Evolutionary conservation across 2,113 vertebrate genomes (phyloP), one percentile per base, ranked within the genome.

Genomic region (Jaculus jaculus): DNA sequence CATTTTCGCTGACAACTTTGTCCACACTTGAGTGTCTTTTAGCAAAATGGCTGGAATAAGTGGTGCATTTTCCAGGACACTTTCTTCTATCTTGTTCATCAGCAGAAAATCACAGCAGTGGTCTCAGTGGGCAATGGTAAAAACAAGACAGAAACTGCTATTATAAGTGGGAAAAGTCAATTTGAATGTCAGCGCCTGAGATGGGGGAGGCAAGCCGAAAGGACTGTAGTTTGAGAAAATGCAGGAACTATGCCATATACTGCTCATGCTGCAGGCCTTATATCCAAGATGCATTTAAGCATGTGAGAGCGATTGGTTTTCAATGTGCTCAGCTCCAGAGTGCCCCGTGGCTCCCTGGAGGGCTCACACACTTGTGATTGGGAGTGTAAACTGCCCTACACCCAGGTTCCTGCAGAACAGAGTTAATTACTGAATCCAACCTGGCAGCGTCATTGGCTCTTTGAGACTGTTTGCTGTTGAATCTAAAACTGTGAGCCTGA

Each of bases 141-240:
- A 97, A 97, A 91, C 93, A 96, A 97, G 96, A 96, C 95, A 97
- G 92, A 96, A 97, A 72, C 94, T 95, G 91, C 95, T 90, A 95
- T 97, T 97, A 97, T 95, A 96, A 98, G 97, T 92, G 87, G 54
- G 96, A 96, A 97, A 98, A 98, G 97, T 97, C 97, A 97, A 97
- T 98, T 97, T 98, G 97, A 98, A 97, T 98, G 97, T 97, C 97
- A 98, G 96, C 42, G 91, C 78, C 95, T 72, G 85, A 97, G 84
- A 91, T 63, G 96, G 92, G 96, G 84, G 77, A 97, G 77, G 51
- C 4, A 84, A 96, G 72, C 26, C 95, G 82, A 93, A 96, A 97
- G 96, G 89, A 97, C 37, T 88, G 16, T 37, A 75, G 92, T 94
- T 96, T 92, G 91, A 96, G 96, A 97, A 97, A 98, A 97, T 89